Base-by-base conservation (phyloP, 2,888 invertebrate species). In the Brenthis daphne region DNA sequence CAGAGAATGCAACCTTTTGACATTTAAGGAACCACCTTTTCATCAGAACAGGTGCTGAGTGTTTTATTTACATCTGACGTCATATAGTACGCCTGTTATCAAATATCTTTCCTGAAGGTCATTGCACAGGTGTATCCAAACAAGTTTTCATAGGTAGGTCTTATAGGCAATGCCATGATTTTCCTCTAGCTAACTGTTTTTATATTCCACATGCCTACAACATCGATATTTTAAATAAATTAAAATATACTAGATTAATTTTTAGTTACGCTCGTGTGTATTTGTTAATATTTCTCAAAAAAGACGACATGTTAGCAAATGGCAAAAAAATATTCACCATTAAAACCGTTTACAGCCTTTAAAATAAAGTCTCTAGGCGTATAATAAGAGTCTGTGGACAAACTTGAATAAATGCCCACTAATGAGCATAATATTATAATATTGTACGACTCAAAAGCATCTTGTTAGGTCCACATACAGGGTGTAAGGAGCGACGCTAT, bases 361-460 rank as follows among this genome's bases (percentile, higher is more conserved):
- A 70, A 67, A 64, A 60, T 69, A 61, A 74, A 70, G 66, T 71
- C 69, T 68, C 69, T 60, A 60, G 66, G 56, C 57, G 70, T 68
- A 76, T 77, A 77, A 76, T 75, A 77, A 76, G 77, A 76, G 78
- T 74, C 74, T 77, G 77, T 77, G 76, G 77, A 77, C 77, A 77
- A 77, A 77, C 78, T 77, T 81, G 82, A 84, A 83, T 86, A 85
- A 84, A 85, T 82, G 79, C 79, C 85, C 85, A 86, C 89, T 92
- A 91, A 92, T 91, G 91, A 91, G 90, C 86, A 83, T 87, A 90
- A 91, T 90, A 89, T 90, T 87, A 86, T 85, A 89, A 89, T 89
- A 88, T 88, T 88, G 86, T 89, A 77, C 79, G 79, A 76, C 82
- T 86, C 81, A 83, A 88, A 88, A 88, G 86, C 85, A 84, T 83